A percentile compares a stretch with the other conserved stretches of the same genome.
Evolutionary conservation across 2,888 invertebrate species (phyloP).

Genomic region (Deroplatys truncata): DNA sequence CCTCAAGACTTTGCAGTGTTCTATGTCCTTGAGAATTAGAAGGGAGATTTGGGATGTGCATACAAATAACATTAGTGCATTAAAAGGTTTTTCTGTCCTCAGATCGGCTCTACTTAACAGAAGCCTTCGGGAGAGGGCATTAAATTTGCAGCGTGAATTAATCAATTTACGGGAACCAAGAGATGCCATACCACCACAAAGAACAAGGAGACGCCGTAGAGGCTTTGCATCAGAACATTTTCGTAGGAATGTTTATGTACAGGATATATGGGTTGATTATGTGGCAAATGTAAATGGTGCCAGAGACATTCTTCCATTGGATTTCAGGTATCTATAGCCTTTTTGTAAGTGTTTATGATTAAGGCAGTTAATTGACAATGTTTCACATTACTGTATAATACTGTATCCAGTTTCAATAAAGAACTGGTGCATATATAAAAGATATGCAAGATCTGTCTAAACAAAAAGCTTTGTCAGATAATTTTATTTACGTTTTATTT

Average conservation of each 20-base stretch:
- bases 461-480: neutral
- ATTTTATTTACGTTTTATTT: too few relatives aligned
- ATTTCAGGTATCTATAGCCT: constrained; percentile 57
- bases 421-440: too few relatives aligned
- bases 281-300: constrained; percentile 65
- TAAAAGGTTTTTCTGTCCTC: neutral
- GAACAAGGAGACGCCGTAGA: constrained; percentile 37
- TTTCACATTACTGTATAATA: neutral
- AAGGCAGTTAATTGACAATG: too few relatives aligned
- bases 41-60: too few relatives aligned
- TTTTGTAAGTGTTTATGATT: neutral
- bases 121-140: neutral
- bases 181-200: constrained; percentile 8
- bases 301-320: constrained; percentile 69
- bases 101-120: neutral
- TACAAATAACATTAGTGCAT: neutral
- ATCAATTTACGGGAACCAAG: neutral
- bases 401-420: neutral
- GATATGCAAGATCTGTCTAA: neutral
- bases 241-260: constrained; percentile 69
- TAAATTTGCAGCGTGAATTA: neutral
- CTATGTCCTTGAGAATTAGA: too few relatives aligned
- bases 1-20: too few relatives aligned
- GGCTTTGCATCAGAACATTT: constrained; percentile 39
- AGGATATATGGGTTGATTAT: constrained; percentile 69